Base-by-base conservation (phyloP, 2,888 invertebrate genomes). In the Sphecodes monilicornis region DNA sequence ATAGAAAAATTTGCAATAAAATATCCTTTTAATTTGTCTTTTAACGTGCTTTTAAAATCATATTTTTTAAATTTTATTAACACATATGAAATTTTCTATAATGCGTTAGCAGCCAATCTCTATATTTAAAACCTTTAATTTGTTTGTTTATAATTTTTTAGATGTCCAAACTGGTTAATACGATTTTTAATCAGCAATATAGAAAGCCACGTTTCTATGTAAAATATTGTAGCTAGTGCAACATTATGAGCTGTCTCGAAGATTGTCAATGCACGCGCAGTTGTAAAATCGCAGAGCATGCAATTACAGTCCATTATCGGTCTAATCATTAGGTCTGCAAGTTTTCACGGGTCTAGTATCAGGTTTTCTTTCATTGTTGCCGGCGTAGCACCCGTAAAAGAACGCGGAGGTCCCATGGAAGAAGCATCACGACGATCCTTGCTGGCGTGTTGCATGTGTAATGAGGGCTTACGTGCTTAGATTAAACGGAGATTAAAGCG, bases 401-500 rank as follows among this genome's bases (percentile, higher is more conserved):
- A 57, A n/a, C 26, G 18, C 32, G 16, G 22, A 6, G 60, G 36
- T 54, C 41, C 29, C 32, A n/a, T 22, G 57, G 46, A 26, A 50
- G 60, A 74, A 68, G 26, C 39, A 32, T 43, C 68, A 13, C 36
- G 41, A 60, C 41, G 29, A 43, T 69, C 68, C 68, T 46, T 41
- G 46, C 29, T 68, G 39, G 71, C 82, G 66, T 54, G 54, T 73
- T 82, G 69, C 83, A 76, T 54, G 83, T 43, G 77, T 64, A 83
- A 77, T 77, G 60, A 70, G 77, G 78, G 77, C 66, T 88, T 70
- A 80, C 86, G 86, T 88, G 86, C 77, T 72, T 82, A 87, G 86
- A 87, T 87, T 43, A 78, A 69, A 86, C 36, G 76, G 57, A 80
- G 82, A 82, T 88, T 78, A 80, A 80, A 75, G 77, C 50, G 68